Evolutionary conservation across 2,797 vertebrate genomes (phyloP), one percentile per base, ranked within the genome.

Genomic region (Enteromius afrohamiltoni): DNA sequence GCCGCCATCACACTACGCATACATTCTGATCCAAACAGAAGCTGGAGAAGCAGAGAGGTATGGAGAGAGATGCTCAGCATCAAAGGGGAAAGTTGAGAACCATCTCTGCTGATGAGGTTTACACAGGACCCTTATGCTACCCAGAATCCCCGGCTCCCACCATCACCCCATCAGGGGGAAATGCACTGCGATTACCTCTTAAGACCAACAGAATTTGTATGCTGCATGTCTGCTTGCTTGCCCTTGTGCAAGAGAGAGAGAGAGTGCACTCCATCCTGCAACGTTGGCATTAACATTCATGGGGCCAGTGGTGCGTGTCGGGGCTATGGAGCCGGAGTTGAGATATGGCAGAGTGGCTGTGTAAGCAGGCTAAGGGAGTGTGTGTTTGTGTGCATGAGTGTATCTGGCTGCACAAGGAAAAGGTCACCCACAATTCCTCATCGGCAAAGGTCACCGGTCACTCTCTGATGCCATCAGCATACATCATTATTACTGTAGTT

Each of bases 241-340:
- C 69, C 34, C 65, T 49, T 37, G 37, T 67, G 60, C 6, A 16
- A 17, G 42, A 70, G 82, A 13, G 47, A 51, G 42, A 67, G 69
- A 19, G 60, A 3, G 14, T 34, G 81, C 10, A 62, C 40, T 64
- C 40, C 19, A 42, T 76, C 77, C 31, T 65, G 60, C 64, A 60
- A 79, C 60, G 45, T 69, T 74, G 51, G 80, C 80, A 95, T 95
- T 95, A 95, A 94, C 93, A 95, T 95, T 95, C 94, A 95, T 95
- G 89, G 93, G 93, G 90, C 88, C 92, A 92, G 88, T 91, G 92
- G 89, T 93, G 92, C 93, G 91, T 94, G 91, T 91, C 90, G 82
- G 90, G 90, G 86, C 89, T 89, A 86, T 90, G 85, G 86, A 93
- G 88, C 91, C 88, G 85, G 75, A 82, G 88, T 89, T 85, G 84